These are phyloP conservation scores for Calameuta pallipes DNA, from an alignment of 2,888 invertebrate genomes.

Conservation along the genomic window DNA sequence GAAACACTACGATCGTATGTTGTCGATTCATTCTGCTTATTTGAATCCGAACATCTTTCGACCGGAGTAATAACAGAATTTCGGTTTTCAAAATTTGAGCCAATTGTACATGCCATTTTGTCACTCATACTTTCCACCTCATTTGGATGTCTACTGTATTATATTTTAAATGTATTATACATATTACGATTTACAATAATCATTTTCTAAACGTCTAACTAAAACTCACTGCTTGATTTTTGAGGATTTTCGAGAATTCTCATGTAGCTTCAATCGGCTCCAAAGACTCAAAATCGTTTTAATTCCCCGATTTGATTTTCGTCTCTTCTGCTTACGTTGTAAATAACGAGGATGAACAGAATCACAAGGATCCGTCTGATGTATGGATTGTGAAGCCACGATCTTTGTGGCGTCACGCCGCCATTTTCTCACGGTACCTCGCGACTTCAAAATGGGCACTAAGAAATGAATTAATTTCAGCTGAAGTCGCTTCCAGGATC, in stretches of 20 bases:
- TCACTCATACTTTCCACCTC: conserved; percentile 27
- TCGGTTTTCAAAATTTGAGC: neutral
- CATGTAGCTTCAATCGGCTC: conserved; percentile 32
- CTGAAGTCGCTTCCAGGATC: neutral
- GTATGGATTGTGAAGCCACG: neutral
- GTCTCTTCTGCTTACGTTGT: neutral
- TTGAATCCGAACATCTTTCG: neutral
- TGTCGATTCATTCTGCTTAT: neutral
- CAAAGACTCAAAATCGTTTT: conserved; percentile 35
- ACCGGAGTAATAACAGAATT: neutral
- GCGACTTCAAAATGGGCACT: neutral
- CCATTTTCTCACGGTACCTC: neutral
- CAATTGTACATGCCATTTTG: neutral
- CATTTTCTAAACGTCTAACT: conserved; percentile 18
- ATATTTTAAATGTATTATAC: neutral
- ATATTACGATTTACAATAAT: neutral
- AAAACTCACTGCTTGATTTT: conserved; percentile 17
- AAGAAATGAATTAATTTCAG: neutral
- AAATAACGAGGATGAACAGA: neutral
- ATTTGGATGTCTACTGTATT: neutral
- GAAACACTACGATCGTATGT: neutral
- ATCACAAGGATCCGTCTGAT: conserved; percentile 19
- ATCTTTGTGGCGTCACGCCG: neutral
- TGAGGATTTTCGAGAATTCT: neutral
- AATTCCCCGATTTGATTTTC: conserved; percentile 19